Conservation (phyloP, 2,797 vertebrate species). For the Enteromius paludinosus region DNA sequence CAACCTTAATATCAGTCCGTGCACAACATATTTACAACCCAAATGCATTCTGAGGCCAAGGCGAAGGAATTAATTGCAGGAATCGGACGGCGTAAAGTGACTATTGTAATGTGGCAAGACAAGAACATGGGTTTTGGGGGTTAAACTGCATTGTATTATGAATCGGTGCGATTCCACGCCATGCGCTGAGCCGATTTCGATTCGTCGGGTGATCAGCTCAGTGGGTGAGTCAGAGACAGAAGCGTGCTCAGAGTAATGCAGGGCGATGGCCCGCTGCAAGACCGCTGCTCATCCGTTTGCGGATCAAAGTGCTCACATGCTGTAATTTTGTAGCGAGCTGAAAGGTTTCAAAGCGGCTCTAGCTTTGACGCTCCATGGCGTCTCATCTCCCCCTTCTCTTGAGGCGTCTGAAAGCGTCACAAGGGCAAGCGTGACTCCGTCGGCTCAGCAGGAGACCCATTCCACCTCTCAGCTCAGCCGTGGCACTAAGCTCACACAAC, state of each 20-base stretch:
- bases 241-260: constrained; percentile 55
- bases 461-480: constrained; percentile 66
- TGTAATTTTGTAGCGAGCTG: constrained; percentile 69
- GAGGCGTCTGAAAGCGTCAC: constrained; percentile 72
- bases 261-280: constrained; percentile 64
- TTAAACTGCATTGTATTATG: constrained; percentile 40
- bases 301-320: constrained; percentile 76
- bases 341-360: constrained; percentile 74
- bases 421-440: constrained; percentile 67
- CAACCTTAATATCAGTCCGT: constrained; percentile 26
- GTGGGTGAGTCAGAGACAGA: constrained; percentile 53
- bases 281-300: constrained; percentile 66
- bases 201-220: constrained; percentile 68
- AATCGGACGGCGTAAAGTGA: constrained; percentile 56
- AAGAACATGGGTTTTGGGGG: constrained; percentile 9
- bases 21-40: constrained; percentile 34
- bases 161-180: constrained; percentile 44
- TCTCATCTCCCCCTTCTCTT: constrained; percentile 53
- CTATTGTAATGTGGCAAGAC: constrained; percentile 26
- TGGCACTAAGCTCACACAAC: constrained; percentile 59
- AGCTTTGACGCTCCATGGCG: constrained; percentile 53
- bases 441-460: constrained; percentile 62
- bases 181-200: constrained; percentile 65
- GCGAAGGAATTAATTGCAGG: constrained; percentile 59
- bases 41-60: constrained; percentile 34